phyloP scores from a whole-genome alignment of 2,113 vertebrate genomes.

The Brevimyrus niger region DNA sequence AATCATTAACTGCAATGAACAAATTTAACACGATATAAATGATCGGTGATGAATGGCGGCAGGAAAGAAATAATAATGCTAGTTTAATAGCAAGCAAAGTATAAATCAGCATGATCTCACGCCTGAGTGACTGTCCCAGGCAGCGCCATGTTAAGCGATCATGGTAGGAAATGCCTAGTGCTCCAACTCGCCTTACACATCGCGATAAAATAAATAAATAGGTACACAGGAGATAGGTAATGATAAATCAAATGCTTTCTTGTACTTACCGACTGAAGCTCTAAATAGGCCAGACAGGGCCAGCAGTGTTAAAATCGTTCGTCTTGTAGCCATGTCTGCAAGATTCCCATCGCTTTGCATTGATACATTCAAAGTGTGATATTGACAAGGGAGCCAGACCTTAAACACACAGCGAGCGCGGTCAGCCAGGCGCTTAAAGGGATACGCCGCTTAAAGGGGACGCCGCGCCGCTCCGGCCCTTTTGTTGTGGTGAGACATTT shows the following conservation, averaged over 20 bases:
- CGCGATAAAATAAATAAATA: constrained; percentile 14
- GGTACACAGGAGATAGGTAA: not conserved
- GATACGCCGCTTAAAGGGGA: constrained; percentile 22
- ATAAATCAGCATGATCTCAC: constrained; percentile 7
- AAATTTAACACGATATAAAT: not conserved
- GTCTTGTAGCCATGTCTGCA: constrained; percentile 47
- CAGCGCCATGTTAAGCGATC: constrained; percentile 21
- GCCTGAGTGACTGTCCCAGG: not conserved
- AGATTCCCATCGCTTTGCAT: constrained; percentile 43
- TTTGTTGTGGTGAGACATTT: constrained; percentile 16
- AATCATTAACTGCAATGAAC: not conserved
- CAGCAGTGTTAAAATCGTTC: constrained; percentile 29
- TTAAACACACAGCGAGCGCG: constrained; percentile 20
- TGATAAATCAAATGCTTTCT: not conserved
- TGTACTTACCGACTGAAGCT: constrained; percentile 42
- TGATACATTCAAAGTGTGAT: constrained; percentile 23
- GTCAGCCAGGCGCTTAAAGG: constrained; percentile 23
- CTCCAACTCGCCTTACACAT: constrained; percentile 13
- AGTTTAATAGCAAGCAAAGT: not conserved
- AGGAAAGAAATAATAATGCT: not conserved
- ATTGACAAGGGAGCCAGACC: constrained; percentile 31
- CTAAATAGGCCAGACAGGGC: constrained; percentile 31
- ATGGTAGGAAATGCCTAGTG: not conserved
- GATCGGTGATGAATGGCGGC: not conserved
- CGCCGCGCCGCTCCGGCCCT: not conserved